Base-by-base conservation (phyloP, 2,888 invertebrate species). In the Leistus spinibarbis region DNA sequence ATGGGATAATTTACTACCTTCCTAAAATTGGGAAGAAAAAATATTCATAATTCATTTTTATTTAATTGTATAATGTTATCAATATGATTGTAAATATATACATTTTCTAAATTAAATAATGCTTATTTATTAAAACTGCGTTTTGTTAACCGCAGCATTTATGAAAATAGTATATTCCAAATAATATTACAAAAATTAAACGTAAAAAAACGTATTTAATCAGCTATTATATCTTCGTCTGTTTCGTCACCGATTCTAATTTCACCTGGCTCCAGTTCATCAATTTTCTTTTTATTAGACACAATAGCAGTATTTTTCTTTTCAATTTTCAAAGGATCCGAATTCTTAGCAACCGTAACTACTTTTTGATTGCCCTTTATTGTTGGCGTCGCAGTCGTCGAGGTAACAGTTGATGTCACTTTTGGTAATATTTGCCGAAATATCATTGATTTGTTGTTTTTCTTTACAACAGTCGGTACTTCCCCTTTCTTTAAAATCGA, bases 1-100 rank as follows among this genome's bases (percentile, higher is more conserved):
- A 78, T 90, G 90, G 90, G 86, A 88, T 16, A 74, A 68, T 78
- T 81, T 82, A 62, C 81, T 82, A 71, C 17, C 20, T 7, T 40
- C 40, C 40, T 40, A 40, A 40, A 3, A n/a, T n/a, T n/a, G n/a
- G n/a, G n/a, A n/a, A n/a, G n/a, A n/a, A n/a, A n/a, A n/a, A n/a
- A n/a, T n/a, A n/a, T n/a, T n/a, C n/a, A n/a, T n/a, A n/a, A n/a
- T n/a, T n/a, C n/a, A n/a, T 40, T 40, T 40, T 40, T 10, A 10
- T 40, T 40, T 40, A 40, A 40, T 40, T 40, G 40, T 40, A 40
- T 40, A 40, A 40, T 40, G 40, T 40, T 40, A 40, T 10, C 40
- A 5, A 1, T 10, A 5, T 40, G 13, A 40, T 40, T 10, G 40
- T 40, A 40, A 40, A 40, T 40, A 40, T 40, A 40, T 40, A 40